Conservation (phyloP, 2,888 invertebrate genomes). For the Clusia tigrina region DNA sequence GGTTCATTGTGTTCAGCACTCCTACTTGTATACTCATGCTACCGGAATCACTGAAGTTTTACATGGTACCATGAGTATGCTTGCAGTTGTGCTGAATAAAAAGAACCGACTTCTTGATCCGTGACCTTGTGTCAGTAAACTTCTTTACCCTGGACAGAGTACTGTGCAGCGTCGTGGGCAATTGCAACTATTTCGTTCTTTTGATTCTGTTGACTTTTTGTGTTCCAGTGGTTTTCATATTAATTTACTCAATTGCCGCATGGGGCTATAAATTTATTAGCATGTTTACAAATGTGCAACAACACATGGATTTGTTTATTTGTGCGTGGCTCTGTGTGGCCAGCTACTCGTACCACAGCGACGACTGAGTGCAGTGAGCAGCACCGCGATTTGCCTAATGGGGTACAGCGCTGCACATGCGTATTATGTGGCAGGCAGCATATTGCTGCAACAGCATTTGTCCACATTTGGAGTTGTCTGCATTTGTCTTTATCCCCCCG, state of each 20-base stretch:
- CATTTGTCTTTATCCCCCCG: no score
- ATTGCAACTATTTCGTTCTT: neutral
- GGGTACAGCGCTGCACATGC: neutral
- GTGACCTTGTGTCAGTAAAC: no score
- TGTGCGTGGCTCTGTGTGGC: neutral
- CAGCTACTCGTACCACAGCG: neutral
- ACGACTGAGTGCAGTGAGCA: neutral
- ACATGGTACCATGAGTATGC: no score
- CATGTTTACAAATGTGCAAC: conserved; percentile 35
- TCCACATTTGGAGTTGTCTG: neutral
- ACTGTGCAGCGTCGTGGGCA: neutral
- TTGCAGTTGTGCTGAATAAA: no score
- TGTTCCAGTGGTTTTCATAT: neutral
- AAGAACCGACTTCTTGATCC: no score
- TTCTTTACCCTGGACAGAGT: no score
- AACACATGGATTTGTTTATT: no score
- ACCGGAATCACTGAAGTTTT: no score
- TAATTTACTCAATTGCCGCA: conserved; percentile 24
- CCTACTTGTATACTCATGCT: no score
- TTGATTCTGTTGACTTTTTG: neutral
- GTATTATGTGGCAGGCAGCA: no score
- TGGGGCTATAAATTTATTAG: conserved; percentile 45
- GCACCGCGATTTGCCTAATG: neutral
- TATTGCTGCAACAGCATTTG: neutral
- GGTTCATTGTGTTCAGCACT: no score